Base-by-base conservation (phyloP, 1,140 invertebrate species). In the Philaenus spumarius region DNA sequence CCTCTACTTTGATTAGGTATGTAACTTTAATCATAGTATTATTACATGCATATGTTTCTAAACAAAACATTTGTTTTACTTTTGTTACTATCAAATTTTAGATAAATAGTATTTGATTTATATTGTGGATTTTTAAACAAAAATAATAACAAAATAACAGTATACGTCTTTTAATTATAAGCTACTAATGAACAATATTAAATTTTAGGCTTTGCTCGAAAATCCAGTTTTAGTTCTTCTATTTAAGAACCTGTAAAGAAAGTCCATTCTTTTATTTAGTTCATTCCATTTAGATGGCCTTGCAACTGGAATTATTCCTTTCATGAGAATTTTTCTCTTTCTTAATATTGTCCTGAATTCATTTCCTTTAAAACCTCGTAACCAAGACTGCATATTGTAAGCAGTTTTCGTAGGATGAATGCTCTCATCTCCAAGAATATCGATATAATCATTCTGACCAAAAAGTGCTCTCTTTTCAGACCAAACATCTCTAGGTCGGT, bases 391-490 rank as follows among this genome's bases (percentile, higher is more conserved):
- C 11, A 95, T 80, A 62, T 85, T 82, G 63, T 95, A 93, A 1
- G 93, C 67, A n/a, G 91, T 81, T 68, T 80, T 84, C 0, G 85
- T 83, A 1, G 93, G 93, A 73, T 93, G 85, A 23, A 97, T 61
- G 9, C 80, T 79, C 47, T 87, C 86, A 69, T 86, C 82, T 1
- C 93, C 93, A 24, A 97, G 75, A 51, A 97, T 95, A 73, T 97
- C 93, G 54, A 97, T 96, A 67, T 96, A 97, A 75, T 97, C 94
- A 78, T 97, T 97, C 71, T 97, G 93, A 1, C 94, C 94, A 77
- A 92, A 95, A 0, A 93, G 68, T 9, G 92, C 91, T 69, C 80
- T 80, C 63, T 83, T 85, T 64, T 84, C 75, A 9, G 69, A 67
- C 93, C 93, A 97, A 1, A 67, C 58, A 74, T 93, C 79, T 64